phyloP scores from a whole-genome alignment of 2,113 vertebrate genomes.

The Callionymus lyra region DNA sequence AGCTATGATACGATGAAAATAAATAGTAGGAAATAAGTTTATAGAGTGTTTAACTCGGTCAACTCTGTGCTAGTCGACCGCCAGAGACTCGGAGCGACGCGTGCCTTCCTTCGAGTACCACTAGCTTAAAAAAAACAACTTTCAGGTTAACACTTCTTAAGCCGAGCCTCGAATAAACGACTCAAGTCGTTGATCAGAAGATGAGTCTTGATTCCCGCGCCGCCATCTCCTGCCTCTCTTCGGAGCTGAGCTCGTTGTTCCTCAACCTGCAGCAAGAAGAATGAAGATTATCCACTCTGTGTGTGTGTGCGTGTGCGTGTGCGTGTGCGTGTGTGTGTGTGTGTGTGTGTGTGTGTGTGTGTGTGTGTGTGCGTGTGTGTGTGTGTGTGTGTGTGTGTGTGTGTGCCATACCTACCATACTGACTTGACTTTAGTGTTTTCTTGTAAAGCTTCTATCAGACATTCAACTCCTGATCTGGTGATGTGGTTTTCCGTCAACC shows the following conservation, averaged over 20 bases:
- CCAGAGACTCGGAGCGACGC: no score
- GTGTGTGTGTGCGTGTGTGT: neutral
- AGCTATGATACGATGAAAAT: no score
- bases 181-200: conserved; percentile 50
- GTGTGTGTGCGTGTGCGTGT: neutral
- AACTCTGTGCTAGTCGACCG: no score
- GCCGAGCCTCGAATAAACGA: neutral
- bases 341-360: neutral
- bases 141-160: neutral
- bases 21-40: no score
- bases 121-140: neutral
- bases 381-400: neutral
- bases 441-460: conserved; percentile 63
- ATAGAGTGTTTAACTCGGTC: no score
- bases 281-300: neutral
- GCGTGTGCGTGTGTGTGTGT: neutral
- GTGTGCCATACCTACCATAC: conserved; percentile 69
- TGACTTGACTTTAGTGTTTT: conserved; percentile 62
- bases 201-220: conserved; percentile 61
- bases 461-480: conserved; percentile 65
- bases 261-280: conserved; percentile 61
- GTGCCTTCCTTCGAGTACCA: no score
- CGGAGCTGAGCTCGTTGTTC: conserved; percentile 65
- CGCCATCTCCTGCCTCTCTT: conserved; percentile 59
- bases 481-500: conserved; percentile 75